Conservation (phyloP, 2,888 invertebrate genomes). For the Megastigmus dorsalis region DNA sequence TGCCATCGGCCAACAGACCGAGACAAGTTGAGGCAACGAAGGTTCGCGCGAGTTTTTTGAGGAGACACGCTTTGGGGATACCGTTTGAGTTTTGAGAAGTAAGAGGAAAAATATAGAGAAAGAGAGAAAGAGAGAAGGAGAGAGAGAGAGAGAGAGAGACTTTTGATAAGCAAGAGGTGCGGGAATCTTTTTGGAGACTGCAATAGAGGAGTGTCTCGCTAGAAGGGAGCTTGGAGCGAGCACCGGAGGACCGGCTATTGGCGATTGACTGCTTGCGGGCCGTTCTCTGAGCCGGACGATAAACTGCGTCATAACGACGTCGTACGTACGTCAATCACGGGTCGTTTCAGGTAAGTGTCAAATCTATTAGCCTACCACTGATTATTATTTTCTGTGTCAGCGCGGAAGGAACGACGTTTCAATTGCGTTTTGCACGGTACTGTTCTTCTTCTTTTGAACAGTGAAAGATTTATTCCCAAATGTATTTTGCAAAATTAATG, state of each 20-base stretch:
- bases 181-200: too few species aligned
- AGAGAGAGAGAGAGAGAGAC: not conserved
- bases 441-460: too few species aligned
- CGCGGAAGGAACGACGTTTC: too few species aligned
- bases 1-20: too few species aligned
- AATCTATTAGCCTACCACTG: too few species aligned
- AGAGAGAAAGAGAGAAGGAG: not conserved
- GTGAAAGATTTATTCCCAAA: too few species aligned
- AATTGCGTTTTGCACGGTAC: too few species aligned
- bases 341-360: conserved; percentile 62
- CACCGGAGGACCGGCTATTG: not conserved
- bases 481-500: too few species aligned
- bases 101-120: not conserved
- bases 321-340: conserved; percentile 69
- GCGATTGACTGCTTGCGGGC: not conserved
- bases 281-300: not conserved
- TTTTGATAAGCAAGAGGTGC: not conserved
- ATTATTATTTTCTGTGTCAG: too few species aligned
- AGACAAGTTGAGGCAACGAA: not conserved
- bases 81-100: too few species aligned
- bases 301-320: conserved; percentile 61
- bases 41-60: not conserved
- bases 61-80: too few species aligned
- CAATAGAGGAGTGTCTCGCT: too few species aligned
- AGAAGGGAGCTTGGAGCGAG: not conserved